Evolutionary conservation across 2,888 invertebrate species (phyloP).

Genomic region (Tiliacea aurago): DNA sequence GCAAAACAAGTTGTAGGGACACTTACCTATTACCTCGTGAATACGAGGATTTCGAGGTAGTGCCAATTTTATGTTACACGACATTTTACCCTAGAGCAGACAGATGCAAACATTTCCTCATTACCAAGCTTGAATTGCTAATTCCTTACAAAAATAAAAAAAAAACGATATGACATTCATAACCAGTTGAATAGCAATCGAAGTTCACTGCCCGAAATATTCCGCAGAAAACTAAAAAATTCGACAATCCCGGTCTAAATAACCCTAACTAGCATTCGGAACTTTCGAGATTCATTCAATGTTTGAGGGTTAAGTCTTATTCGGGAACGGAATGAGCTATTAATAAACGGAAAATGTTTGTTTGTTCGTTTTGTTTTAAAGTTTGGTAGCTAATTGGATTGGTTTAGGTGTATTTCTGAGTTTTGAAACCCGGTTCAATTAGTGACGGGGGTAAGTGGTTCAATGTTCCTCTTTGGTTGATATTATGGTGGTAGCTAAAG

Average conservation of each 20-base stretch:
- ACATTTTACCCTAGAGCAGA: neutral
- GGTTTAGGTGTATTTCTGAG: constrained; percentile 46
- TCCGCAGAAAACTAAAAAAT: constrained; percentile 19
- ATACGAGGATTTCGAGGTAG: neutral
- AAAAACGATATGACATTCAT: neutral
- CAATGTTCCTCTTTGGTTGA: constrained; percentile 1
- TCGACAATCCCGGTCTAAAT: constrained; percentile 43
- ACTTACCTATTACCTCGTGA: neutral
- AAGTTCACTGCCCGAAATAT: constrained; percentile 29
- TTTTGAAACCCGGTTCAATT: constrained; percentile 49
- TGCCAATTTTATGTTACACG: too few species aligned
- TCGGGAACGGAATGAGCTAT: constrained; percentile 52
- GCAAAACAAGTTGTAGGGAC: neutral
- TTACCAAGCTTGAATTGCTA: neutral
- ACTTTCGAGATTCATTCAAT: constrained; percentile 64
- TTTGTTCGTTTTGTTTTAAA: constrained; percentile 68
- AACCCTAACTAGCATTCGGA: constrained; percentile 63
- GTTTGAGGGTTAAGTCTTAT: constrained; percentile 62
- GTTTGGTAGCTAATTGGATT: constrained; percentile 71
- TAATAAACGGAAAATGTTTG: constrained; percentile 63
- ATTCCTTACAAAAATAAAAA: too few species aligned
- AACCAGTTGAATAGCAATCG: constrained; percentile 11
- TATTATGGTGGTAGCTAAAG: neutral
- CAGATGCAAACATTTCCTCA: neutral
- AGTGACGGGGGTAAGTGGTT: constrained; percentile 28